These are phyloP conservation scores for Silurus glanis DNA, from an alignment of 2,113 vertebrate genomes.

Conservation along the genomic window DNA sequence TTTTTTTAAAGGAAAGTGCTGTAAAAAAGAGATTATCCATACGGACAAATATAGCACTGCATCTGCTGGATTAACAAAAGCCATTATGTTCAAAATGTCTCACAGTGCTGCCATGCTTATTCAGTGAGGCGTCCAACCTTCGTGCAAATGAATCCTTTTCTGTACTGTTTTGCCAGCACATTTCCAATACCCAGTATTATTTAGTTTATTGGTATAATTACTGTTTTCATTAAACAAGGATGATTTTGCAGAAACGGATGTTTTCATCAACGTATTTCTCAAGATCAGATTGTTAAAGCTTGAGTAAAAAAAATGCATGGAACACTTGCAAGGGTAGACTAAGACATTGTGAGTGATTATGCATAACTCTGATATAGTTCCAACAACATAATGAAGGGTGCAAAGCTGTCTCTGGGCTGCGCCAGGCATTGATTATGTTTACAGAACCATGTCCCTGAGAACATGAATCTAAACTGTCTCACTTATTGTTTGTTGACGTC, in stretches of 20 bases:
- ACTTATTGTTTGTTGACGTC: slow-evolving; percentile 7
- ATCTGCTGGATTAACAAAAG: slow-evolving; percentile 59
- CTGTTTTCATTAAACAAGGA: neutral
- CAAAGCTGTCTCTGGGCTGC: neutral
- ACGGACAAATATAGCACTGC: slow-evolving; percentile 62
- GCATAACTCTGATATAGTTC: slow-evolving; percentile 22
- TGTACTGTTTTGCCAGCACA: neutral
- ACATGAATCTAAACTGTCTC: slow-evolving; percentile 13
- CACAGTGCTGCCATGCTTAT: slow-evolving; percentile 31
- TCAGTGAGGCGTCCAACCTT: slow-evolving; percentile 22
- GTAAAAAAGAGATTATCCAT: slow-evolving; percentile 61
- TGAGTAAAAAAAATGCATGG: slow-evolving; percentile 32
- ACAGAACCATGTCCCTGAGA: slow-evolving; percentile 7
- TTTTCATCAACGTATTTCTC: neutral
- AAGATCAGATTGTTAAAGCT: slow-evolving; percentile 24
- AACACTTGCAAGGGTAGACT: slow-evolving; percentile 25
- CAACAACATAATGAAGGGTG: slow-evolving; percentile 26
- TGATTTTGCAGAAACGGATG: neutral
- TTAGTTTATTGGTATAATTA: slow-evolving; percentile 12
- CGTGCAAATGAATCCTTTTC: slow-evolving; percentile 16
- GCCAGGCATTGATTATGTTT: slow-evolving; percentile 29
- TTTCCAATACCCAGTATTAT: slow-evolving; percentile 15
- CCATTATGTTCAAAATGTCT: slow-evolving; percentile 52
- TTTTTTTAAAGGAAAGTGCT: slow-evolving; percentile 33
- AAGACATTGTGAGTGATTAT: slow-evolving; percentile 23